A percentile compares a stretch with the other conserved stretches of the same genome.
These are phyloP conservation scores for Thera obeliscata DNA, from an alignment of 2,888 invertebrate species.

Conservation along the genomic window DNA sequence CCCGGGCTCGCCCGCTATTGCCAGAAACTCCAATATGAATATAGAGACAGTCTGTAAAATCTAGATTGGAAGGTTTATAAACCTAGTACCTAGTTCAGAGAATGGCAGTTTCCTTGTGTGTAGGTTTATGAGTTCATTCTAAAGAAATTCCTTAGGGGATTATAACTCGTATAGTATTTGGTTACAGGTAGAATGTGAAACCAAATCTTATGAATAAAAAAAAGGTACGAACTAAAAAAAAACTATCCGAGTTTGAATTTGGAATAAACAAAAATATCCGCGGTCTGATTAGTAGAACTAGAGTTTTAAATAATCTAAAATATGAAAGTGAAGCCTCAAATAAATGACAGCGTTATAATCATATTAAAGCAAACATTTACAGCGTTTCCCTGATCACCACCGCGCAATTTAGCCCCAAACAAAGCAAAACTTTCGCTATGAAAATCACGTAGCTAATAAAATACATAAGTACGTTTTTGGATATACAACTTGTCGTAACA, in stretches of 20 bases:
- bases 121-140: slow-evolving; percentile 6
- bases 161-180: background rate
- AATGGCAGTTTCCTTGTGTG: slow-evolving; percentile 6
- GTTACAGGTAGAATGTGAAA: too few species aligned
- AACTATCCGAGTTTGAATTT: background rate
- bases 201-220: too few species aligned
- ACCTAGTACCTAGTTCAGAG: background rate
- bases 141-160: background rate
- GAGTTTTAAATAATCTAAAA: background rate
- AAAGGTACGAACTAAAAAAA: too few species aligned
- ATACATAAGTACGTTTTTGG: too few species aligned
- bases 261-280: background rate
- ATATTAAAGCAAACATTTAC: too few species aligned
- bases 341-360: too few species aligned
- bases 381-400: too few species aligned
- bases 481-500: too few species aligned
- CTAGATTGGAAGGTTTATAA: slow-evolving; percentile 18
- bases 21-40: slow-evolving; percentile 18
- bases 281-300: too few species aligned
- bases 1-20: slow-evolving; percentile 30
- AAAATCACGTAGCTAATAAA: too few species aligned
- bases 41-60: slow-evolving; percentile 14
- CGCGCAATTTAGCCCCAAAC: too few species aligned
- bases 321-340: background rate
- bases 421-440: too few species aligned